Base-by-base conservation (phyloP, 2,888 invertebrate species). In the Podabrus alpinus region DNA sequence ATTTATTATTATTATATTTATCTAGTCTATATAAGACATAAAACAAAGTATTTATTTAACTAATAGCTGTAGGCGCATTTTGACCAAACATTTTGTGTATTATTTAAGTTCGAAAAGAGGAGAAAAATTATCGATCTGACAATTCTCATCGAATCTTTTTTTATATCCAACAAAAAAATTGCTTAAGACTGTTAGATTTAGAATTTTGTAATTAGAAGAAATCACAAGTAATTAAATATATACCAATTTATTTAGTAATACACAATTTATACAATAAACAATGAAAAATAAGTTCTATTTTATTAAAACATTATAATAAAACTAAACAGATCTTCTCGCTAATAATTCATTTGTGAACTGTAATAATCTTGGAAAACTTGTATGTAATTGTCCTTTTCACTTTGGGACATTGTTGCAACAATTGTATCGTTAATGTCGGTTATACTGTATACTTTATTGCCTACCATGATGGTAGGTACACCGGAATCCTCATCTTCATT, bases 341-440 rank as follows among this genome's bases (percentile, higher is more conserved):
- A 96, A 88, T 94, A 95, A 84, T 93, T 94, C 90, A 96, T 94
- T 86, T 96, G 94, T 80, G 96, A 94, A 45, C 45, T 45, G 88
- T 96, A 97, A 87, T 95, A 94, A 86, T 98, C 97, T 86, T 97
- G 97, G 86, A 97, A 97, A 62, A 95, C 92, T 88, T 96, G 94
- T 81, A 98, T 97, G 87, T 98, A 98, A 59, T 94, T 93, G 85
- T 97, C 97, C 88, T 97, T 97, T 86, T 98, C 98, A 4, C 93
- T 89, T 16, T 95, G 94, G 10, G 95, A 94, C 98, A 98, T 98
- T 86, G 93, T 92, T 0, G 94, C 93, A 81, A 97, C 96, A 83
- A 97, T 90, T 80, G 93, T 92, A 86, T 97, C 95, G 84, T 95
- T 94, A 11, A 98, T 92, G 83, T 95, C 94, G 29, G 95, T 94